Evolutionary conservation across 2,113 vertebrate species (phyloP), one percentile per base, ranked within the genome.

Genomic region (Alces alces): DNA sequence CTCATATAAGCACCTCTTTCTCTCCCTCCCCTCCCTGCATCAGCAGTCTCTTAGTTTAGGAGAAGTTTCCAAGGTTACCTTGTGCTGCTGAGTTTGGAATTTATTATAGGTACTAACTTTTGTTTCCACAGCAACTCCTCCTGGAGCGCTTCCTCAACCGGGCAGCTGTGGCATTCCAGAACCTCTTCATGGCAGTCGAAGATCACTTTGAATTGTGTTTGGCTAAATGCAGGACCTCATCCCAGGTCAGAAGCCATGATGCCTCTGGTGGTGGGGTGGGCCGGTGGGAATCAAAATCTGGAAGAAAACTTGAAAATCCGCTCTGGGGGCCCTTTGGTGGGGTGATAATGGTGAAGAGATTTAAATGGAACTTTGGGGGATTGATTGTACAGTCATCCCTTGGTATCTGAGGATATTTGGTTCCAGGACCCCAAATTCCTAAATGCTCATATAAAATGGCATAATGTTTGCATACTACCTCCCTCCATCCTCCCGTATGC

Each of bases 181-280:
- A 99, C 97, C 99, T 99, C 83, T 99, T 99, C 98, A 99, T 99
- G 73, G 99, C 99, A 0, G 99, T 99, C 2, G 99, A 99, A 98
- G 99, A 99, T 98, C 99, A 99, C 98, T 99, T 99, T 86, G 99
- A 99, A 96, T 97, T 99, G 70, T 99, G 99, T 93, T 98, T 99
- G 98, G 99, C 99, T 1, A 99, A 99, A 97, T 99, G 99, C 95
- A 99, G 99, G 86, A 99, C 99, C 36, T 99, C 99, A 2, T 99
- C 99, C 55, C 99, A 99, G 99, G 99, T 99, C 97, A 83, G 98
- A 89, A n/a, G 36, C 33, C n/a, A 15, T 23, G 14, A 1, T 30
- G 7, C 33, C 25, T 30, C 19, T 61, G 30, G 39, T 54, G 88
- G 58, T 25, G 27, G 61, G 47, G 8, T 70, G 57, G n/a, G 78